These are phyloP conservation scores for Drosophila barbarae DNA, from an alignment of 2,888 invertebrate species.

Conservation along the genomic window DNA sequence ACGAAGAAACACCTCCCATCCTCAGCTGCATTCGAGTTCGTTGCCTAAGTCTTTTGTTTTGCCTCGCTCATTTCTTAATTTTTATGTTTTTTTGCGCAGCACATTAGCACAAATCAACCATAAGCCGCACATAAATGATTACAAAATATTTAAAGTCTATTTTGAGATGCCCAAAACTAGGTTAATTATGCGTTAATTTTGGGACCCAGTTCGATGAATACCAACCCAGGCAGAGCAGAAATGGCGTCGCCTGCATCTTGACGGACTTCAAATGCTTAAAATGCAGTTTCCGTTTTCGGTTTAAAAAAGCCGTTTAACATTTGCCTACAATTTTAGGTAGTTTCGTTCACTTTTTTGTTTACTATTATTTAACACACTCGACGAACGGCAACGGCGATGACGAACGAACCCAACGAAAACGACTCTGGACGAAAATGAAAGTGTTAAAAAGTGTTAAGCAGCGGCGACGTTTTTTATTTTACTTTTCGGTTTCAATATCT, in stretches of 20 bases:
- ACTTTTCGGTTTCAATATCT: constrained; percentile 31
- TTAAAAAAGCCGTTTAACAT: constrained; percentile 24
- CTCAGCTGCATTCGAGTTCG: constrained; percentile 52
- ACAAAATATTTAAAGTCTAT: constrained; percentile 37
- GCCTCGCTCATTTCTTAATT: constrained; percentile 1
- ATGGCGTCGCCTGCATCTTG: constrained; percentile 61
- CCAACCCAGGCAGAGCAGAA: constrained; percentile 63
- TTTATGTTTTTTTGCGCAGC: constrained; percentile 16
- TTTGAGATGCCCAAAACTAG: constrained; percentile 26
- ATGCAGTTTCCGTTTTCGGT: constrained; percentile 31
- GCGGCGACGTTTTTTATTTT: constrained; percentile 22
- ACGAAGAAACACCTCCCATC: constrained; percentile 9
- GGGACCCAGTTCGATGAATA: constrained; percentile 40
- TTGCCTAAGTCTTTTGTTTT: constrained; percentile 70
- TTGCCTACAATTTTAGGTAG: constrained; percentile 30
- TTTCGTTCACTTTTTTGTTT: constrained; percentile 49
- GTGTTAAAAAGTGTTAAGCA: constrained; percentile 55
- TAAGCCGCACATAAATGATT: constrained; percentile 39
- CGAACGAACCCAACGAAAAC: constrained; percentile 45
- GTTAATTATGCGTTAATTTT: constrained; percentile 30
- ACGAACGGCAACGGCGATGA: constrained; percentile 48
- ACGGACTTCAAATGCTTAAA: constrained; percentile 15
- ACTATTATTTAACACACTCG: constrained; percentile 65
- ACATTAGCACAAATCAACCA: constrained; percentile 53
- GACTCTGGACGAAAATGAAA: constrained; percentile 65